Evolutionary conservation across 2,797 vertebrate genomes (phyloP), one percentile per base, ranked within the genome.

Genomic region (Eptatretus atami): DNA sequence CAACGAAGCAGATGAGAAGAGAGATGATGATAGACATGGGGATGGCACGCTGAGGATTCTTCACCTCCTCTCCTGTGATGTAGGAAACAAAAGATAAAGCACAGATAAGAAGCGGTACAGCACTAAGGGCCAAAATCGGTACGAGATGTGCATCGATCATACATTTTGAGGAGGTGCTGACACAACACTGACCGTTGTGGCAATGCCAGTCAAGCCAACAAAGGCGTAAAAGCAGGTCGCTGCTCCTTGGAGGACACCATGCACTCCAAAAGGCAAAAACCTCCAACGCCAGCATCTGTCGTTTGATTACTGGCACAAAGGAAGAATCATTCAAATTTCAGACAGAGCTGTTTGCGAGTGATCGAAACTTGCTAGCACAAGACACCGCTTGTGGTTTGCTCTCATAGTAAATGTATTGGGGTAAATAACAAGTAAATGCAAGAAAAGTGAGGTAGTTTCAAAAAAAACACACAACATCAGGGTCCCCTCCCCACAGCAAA

Each of bases 221-320:
- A 96, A 96, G 66, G 88, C 90, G 44, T 94, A 96, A 74, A 96
- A 96, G 67, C 90, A 96, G 0, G 87, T 96, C 2, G 90, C 88
- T 19, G 90, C 88, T 13, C 90, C 88, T 0, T 86, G 85, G 5
- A 95, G 77, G 54, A 95, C 83, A 15, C 87, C 88, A 0, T 73
- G 70, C 67, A 82, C 73, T 5, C 87, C 88, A 10, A 83, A 98
- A 1, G 90, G 90, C 81, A 88, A 79, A 98, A 98, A 1, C 90
- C 90, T 1, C 90, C 87, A 1, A 52, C 11, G 1, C 84, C 85
- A 25, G 9, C 25, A n/a, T 2, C 11, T 25, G 12, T 12, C 57
- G 57, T 25, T n/a, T 61, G n/a, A 25, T 25, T 61, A 25, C 9
- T n/a, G 57, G 10, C n/a, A 61, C n/a, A 10, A 12, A 61, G n/a